Evolutionary conservation across 2,888 invertebrate genomes (phyloP).

Genomic region (Malthinus flaveolus): DNA sequence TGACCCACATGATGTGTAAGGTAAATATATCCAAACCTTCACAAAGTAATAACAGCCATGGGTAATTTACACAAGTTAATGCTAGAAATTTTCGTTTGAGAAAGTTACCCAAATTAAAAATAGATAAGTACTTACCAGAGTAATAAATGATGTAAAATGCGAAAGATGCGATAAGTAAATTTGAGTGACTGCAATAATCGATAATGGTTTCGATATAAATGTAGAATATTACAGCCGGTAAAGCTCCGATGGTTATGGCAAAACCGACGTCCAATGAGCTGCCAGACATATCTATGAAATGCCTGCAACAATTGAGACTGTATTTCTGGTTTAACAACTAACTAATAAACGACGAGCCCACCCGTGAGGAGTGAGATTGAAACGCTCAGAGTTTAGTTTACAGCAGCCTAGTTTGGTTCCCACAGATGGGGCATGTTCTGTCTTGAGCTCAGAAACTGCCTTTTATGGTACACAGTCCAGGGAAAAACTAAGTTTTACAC

Average conservation of each 20-base stretch:
- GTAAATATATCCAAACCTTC: constrained; percentile 77
- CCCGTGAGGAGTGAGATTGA: too few relatives aligned
- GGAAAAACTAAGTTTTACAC: too few relatives aligned
- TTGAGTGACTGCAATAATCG: constrained; percentile 81
- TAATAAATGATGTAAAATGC: constrained; percentile 78
- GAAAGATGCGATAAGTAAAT: constrained; percentile 81
- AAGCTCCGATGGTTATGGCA: constrained; percentile 67
- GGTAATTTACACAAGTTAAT: constrained; percentile 61
- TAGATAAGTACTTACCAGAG: constrained; percentile 60
- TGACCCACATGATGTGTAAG: constrained; percentile 77
- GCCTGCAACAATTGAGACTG: constrained; percentile 56
- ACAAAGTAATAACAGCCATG: constrained; percentile 69
- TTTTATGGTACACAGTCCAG: too few relatives aligned
- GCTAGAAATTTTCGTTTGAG: constrained; percentile 51
- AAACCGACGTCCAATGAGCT: constrained; percentile 65
- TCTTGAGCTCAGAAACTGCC: too few relatives aligned
- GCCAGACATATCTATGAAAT: constrained; percentile 60
- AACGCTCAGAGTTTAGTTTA: too few relatives aligned
- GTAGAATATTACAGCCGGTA: constrained; percentile 71
- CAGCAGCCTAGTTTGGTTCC: too few relatives aligned
- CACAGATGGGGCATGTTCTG: too few relatives aligned
- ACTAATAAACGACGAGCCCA: too few relatives aligned
- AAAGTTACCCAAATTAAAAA: neutral
- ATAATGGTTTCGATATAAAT: constrained; percentile 82
- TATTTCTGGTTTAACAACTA: neutral